Conservation (phyloP, 1,140 invertebrate genomes). For the Drosophila littoralis region DNA sequence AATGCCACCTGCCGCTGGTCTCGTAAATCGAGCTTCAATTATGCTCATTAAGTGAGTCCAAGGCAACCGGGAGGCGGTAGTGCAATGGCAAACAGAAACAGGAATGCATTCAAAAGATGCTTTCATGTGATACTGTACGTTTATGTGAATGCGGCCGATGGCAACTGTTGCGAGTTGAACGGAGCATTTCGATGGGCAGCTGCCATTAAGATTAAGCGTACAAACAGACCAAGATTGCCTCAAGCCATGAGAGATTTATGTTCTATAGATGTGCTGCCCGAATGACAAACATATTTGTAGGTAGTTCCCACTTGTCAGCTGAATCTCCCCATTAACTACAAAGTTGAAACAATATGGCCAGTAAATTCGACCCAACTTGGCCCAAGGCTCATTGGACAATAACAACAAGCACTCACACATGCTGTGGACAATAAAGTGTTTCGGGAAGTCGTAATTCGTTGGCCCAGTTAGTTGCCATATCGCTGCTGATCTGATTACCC, state of each 20-base stretch:
- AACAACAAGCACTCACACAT: conserved; percentile 1
- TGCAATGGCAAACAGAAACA: conserved; percentile 33
- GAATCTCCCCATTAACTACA: conserved; percentile 29
- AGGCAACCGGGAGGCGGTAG: conserved; percentile 33
- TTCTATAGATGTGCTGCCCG: not conserved
- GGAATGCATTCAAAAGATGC: conserved; percentile 26
- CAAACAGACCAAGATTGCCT: conserved; percentile 7
- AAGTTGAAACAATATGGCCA: conserved; percentile 45
- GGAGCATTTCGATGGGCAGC: conserved; percentile 17
- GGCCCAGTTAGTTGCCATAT: conserved; percentile 49
- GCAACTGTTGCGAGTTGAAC: not conserved
- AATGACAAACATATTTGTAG: conserved; percentile 17
- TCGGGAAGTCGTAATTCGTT: conserved; percentile 40
- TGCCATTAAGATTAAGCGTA: conserved; percentile 25
- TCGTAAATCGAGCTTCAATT: conserved; percentile 49
- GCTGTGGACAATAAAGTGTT: conserved; percentile 9
- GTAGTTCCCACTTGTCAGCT: not conserved
- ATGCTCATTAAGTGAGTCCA: conserved; percentile 14
- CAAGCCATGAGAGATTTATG: conserved; percentile 35
- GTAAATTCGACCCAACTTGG: conserved; percentile 23
- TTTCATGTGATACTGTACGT: conserved; percentile 22
- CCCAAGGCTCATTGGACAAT: conserved; percentile 12
- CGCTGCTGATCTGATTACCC: conserved; percentile 63
- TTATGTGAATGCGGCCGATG: conserved; percentile 9
- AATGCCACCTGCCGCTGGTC: conserved; percentile 30